A percentile compares a stretch with the other conserved stretches of the same genome.
These are phyloP conservation scores for Phyllotis vaccarum DNA, from an alignment of 2,797 vertebrate genomes.

Conservation along the genomic window DNA sequence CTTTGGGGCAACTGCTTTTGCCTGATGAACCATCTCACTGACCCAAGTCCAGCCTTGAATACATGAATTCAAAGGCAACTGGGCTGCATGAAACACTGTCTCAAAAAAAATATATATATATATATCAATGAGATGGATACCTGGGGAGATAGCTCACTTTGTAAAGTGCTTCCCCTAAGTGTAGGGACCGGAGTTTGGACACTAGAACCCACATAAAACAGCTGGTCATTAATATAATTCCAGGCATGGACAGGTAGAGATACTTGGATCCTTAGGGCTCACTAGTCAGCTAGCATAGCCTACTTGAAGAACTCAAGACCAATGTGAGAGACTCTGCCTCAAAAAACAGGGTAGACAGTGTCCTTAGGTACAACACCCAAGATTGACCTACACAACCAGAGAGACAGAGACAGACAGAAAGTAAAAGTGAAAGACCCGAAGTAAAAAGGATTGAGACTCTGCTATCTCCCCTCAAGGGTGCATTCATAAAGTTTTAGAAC, in stretches of 20 bases:
- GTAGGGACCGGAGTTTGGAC: background rate
- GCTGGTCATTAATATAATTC: background rate
- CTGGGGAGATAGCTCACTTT: background rate
- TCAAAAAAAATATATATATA: background rate
- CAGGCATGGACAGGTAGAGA: background rate
- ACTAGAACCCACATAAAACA: background rate
- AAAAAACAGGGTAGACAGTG: background rate
- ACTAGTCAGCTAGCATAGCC: background rate
- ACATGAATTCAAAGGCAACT: background rate
- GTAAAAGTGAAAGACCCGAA: background rate
- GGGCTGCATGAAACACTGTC: background rate
- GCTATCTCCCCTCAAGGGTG: background rate
- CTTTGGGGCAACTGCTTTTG: background rate
- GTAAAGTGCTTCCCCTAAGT: background rate
- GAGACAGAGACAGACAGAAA: background rate
- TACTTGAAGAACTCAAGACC: background rate
- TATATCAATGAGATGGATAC: too few species aligned
- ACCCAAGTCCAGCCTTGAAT: background rate
- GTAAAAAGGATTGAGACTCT: background rate
- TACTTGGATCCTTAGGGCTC: background rate
- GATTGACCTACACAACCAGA: background rate
- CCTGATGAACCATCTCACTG: background rate
- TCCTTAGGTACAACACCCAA: background rate
- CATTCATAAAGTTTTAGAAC: background rate
- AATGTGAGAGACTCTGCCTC: background rate